phyloP scores from a whole-genome alignment of 2,888 invertebrate species.

The Dryobotodes eremita region DNA sequence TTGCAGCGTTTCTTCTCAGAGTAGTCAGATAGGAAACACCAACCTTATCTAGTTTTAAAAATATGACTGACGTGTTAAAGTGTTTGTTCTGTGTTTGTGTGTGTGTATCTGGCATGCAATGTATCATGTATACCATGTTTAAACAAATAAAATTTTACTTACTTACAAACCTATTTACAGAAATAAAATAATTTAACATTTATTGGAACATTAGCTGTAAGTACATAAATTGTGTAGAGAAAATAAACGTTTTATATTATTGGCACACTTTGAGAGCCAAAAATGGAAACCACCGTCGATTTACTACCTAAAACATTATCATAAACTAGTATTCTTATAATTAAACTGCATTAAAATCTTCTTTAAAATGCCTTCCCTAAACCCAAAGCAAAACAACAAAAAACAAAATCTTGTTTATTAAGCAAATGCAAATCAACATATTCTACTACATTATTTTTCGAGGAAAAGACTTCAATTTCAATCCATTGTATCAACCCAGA shows the following conservation, averaged over 20 bases:
- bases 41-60: no score
- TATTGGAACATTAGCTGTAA: no score
- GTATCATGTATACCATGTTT: no score
- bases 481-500: conserved; percentile 62
- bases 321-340: not conserved
- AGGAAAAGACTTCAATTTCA: conserved; percentile 61
- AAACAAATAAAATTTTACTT: no score
- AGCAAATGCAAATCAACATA: conserved; percentile 48
- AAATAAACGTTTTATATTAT: no score
- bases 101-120: no score
- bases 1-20: no score
- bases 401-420: conserved; percentile 23
- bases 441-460: conserved; percentile 47
- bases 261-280: not conserved
- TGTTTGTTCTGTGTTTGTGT: no score
- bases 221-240: no score
- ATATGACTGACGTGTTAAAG: no score
- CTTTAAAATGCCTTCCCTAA: not conserved
- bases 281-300: not conserved
- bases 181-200: no score
- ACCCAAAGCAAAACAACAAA: conserved; percentile 17
- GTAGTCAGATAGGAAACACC: no score
- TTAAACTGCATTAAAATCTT: not conserved
- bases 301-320: not conserved
- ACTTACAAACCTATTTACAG: not conserved